Evolutionary conservation across 2,113 vertebrate species (phyloP).

Genomic region (Rhizomys pruinosus): DNA sequence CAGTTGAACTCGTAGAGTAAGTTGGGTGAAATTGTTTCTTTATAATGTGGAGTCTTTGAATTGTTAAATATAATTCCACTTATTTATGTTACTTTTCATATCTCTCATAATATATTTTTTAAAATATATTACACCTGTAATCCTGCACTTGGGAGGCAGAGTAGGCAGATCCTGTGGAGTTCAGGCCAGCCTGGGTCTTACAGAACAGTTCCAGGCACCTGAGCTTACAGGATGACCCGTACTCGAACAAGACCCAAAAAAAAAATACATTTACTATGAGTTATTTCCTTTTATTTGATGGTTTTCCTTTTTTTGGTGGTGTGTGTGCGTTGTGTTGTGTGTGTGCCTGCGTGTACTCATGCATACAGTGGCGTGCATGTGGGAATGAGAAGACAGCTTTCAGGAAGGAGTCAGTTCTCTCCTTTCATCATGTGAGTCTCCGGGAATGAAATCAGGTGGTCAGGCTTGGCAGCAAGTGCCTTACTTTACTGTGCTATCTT

Average conservation of each 20-base stretch:
- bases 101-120: too few relatives aligned
- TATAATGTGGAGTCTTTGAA: background rate
- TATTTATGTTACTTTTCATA: background rate
- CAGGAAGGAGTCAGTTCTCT: background rate
- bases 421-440: background rate
- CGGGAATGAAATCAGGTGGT: background rate
- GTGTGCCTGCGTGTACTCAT: background rate
- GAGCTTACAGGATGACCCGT: too few relatives aligned
- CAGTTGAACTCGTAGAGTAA: background rate
- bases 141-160: too few relatives aligned
- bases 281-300: too few relatives aligned
- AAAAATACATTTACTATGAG: too few relatives aligned
- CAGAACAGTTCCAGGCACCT: too few relatives aligned
- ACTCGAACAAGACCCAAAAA: too few relatives aligned
- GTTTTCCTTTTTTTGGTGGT: too few relatives aligned
- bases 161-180: too few relatives aligned
- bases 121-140: too few relatives aligned
- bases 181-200: too few relatives aligned
- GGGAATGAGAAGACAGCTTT: background rate
- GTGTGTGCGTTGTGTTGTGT: background rate
- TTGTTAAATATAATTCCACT: slow-evolving; percentile 20
- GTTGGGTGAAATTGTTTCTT: background rate
- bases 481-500: background rate
- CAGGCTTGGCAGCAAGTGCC: background rate
- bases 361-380: background rate